Evolutionary conservation across 2,113 vertebrate genomes (phyloP).

Genomic region (Ochotona princeps): DNA sequence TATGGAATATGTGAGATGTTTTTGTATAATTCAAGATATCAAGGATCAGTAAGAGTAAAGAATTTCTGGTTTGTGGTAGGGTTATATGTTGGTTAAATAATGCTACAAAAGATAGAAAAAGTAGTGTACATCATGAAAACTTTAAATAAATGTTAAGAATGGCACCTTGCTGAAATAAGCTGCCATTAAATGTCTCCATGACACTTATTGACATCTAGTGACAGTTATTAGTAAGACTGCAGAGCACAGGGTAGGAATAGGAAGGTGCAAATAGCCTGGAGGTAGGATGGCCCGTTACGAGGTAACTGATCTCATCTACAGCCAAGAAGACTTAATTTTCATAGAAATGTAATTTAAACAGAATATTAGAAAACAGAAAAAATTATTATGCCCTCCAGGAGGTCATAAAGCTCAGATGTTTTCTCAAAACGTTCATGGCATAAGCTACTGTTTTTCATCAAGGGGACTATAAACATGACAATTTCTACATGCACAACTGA

Average conservation of each 20-base stretch:
- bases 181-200: neutral
- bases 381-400: slow-evolving; percentile 11
- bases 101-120: neutral
- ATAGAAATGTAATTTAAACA: slow-evolving; percentile 43
- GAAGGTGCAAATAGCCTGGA: neutral
- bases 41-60: neutral
- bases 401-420: slow-evolving; percentile 36
- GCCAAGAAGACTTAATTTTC: slow-evolving; percentile 24
- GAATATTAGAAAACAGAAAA: neutral
- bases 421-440: slow-evolving; percentile 34
- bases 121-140: neutral
- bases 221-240: neutral
- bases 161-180: neutral
- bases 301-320: neutral
- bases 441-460: slow-evolving; percentile 56
- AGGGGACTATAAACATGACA: slow-evolving; percentile 46
- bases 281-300: neutral
- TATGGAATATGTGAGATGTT: neutral
- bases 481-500: slow-evolving; percentile 39
- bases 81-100: neutral
- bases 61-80: neutral
- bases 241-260: neutral
- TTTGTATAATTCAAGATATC: neutral
- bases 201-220: neutral
- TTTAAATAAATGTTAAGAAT: slow-evolving; percentile 15